Base-by-base conservation (phyloP, 2,888 invertebrate genomes). In the Epistrophe eligans region DNA sequence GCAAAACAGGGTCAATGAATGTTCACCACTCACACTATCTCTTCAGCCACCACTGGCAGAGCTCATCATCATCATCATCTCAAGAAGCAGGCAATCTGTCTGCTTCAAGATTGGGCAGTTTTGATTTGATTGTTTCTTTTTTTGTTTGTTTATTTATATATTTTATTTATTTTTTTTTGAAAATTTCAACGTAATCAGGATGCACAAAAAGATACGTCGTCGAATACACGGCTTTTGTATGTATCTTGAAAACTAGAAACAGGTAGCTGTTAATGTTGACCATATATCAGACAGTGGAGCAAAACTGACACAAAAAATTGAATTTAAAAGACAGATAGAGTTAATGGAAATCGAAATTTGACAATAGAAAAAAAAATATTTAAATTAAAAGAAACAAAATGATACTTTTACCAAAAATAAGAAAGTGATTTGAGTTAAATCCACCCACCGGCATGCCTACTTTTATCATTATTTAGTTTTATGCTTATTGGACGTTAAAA, bases 1-100 rank as follows among this genome's bases (percentile, higher is more conserved):
- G 84, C 72, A 88, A 84, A 84, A 73, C 73, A 84, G 88, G 88
- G 84, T 88, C 84, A 88, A 84, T 83, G 88, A 88, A 84, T 88
- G 84, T 72, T 80, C 88, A 80, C 73, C 88, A 80, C 73, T 79
- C 80, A 72, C 67, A 66, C 77, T 67, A 35, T 62, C 38, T 55
- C 35, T 24, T 1, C 66, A 66, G 32, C 58, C 43, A 66, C 58
- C 35, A 38, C 32, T 52, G 52, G 66, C 7, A 40, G 43, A 43
- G 71, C 71, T 35, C 57, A 71, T n/a, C 73, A 66, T 58, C 58
- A 19, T 43, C 32, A 32, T 32, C 32, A 72, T 50, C 43, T 60
- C 43, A 64, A 60, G 70, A 48, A 70, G 66, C 80, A 72, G 73
- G 88, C 84, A 84, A 88, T 84, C 88, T 88, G 88, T 84, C 88